Evolutionary conservation across 2,888 invertebrate genomes (phyloP).

Genomic region (Pollenia labialis): DNA sequence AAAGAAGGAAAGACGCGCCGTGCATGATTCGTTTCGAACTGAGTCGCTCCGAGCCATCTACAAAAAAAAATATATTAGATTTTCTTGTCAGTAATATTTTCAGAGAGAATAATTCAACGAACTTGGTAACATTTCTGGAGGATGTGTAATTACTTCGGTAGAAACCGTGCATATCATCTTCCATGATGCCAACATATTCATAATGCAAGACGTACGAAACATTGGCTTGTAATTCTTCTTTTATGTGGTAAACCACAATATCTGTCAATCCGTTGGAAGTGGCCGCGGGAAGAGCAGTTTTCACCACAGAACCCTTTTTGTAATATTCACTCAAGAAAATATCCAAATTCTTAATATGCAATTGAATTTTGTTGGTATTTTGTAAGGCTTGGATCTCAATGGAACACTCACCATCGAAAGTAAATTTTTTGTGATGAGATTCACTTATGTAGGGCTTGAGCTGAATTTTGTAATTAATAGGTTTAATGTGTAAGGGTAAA

Average conservation of each 20-base stretch:
- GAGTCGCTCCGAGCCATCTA: conserved; percentile 87
- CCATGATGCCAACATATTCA: conserved; percentile 85
- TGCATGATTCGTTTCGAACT: conserved; percentile 88
- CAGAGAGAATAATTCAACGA: not conserved
- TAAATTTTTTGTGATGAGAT: too few species aligned
- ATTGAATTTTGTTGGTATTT: conserved; percentile 83
- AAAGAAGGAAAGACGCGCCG: conserved; percentile 90
- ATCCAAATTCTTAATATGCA: conserved; percentile 85
- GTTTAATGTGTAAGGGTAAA: conserved; percentile 79
- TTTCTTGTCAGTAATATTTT: too few species aligned
- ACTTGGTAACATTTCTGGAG: conserved; percentile 81
- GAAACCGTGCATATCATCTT: conserved; percentile 85
- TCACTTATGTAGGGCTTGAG: too few species aligned
- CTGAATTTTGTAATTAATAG: too few species aligned
- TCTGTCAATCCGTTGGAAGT: conserved; percentile 79
- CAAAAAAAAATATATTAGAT: conserved; percentile 53
- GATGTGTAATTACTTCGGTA: conserved; percentile 84
- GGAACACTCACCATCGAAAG: conserved; percentile 44
- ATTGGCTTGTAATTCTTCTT: conserved; percentile 76
- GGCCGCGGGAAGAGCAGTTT: conserved; percentile 75
- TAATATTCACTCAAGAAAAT: conserved; percentile 76
- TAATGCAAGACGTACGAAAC: conserved; percentile 81
- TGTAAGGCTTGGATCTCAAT: conserved; percentile 84
- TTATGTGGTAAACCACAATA: conserved; percentile 84
- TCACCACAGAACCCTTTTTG: conserved; percentile 67